Conservation (phyloP, 1,140 invertebrate genomes). For the Drosophila auraria region DNA sequence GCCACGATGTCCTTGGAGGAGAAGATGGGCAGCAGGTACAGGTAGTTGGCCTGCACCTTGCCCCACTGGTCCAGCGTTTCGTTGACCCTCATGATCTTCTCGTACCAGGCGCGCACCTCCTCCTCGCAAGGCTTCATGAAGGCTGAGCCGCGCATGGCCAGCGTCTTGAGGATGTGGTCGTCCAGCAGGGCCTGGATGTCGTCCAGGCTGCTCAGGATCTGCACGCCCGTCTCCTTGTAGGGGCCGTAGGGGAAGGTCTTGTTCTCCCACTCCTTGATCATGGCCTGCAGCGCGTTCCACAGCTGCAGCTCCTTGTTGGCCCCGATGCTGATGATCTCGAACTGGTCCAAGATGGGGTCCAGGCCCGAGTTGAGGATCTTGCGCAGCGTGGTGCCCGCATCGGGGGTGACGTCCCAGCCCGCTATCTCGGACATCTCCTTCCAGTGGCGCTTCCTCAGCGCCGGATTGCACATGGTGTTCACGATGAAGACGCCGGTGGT, state of each 20-base stretch:
- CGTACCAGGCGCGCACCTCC: conserved; percentile 93
- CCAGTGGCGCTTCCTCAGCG: conserved; percentile 95
- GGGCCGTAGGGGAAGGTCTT: conserved; percentile 90
- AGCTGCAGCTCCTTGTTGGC: conserved; percentile 95
- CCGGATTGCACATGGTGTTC: conserved; percentile 94
- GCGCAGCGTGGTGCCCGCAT: conserved; percentile 92
- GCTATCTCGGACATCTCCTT: conserved; percentile 94
- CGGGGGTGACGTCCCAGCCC: conserved; percentile 93
- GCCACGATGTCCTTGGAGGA: conserved; percentile 96
- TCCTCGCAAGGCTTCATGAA: conserved; percentile 95
- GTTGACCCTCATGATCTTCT: conserved; percentile 91
- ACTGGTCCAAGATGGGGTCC: conserved; percentile 90
- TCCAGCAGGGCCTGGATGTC: conserved; percentile 94
- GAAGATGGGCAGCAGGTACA: conserved; percentile 97
- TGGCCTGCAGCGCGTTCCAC: conserved; percentile 91
- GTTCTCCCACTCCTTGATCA: conserved; percentile 94
- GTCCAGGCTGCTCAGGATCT: conserved; percentile 92
- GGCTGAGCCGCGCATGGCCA: conserved; percentile 95
- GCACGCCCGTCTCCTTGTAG: conserved; percentile 92
- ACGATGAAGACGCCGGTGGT: conserved; percentile 92
- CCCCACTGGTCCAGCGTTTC: conserved; percentile 94
- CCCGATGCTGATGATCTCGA: conserved; percentile 94
- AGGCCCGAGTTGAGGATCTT: conserved; percentile 93
- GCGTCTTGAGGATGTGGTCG: conserved; percentile 95
- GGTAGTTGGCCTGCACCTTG: conserved; percentile 94